Conservation (phyloP, 2,113 vertebrate species). For the Triplophysa siluroides region DNA sequence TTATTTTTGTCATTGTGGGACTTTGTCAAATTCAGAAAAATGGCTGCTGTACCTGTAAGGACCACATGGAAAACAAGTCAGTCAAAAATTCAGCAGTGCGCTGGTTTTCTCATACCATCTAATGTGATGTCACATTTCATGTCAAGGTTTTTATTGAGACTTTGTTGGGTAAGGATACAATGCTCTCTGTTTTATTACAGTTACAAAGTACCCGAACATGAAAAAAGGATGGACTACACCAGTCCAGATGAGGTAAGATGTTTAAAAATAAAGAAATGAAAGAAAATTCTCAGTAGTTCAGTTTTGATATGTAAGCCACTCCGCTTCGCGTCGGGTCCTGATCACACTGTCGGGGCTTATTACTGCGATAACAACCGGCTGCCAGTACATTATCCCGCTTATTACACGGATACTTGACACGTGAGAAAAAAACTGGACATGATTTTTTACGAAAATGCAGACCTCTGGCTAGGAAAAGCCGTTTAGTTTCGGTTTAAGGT, state of each 20-base stretch:
- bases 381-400: too few species aligned
- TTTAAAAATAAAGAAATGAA: neutral
- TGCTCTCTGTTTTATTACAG: constrained; percentile 67
- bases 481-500: too few species aligned
- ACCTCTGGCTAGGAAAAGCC: too few species aligned
- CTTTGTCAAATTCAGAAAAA: constrained; percentile 87
- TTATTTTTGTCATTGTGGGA: constrained; percentile 77
- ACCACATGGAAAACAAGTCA: constrained; percentile 84
- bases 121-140: neutral
- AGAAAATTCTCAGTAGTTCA: neutral
- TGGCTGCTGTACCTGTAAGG: constrained; percentile 83
- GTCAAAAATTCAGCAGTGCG: constrained; percentile 45
- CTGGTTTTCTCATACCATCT: neutral
- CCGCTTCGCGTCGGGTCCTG: too few species aligned
- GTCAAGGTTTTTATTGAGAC: neutral
- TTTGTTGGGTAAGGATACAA: neutral
- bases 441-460: too few species aligned
- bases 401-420: too few species aligned
- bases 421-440: too few species aligned
- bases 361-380: too few species aligned
- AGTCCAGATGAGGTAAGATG: constrained; percentile 88
- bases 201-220: constrained; percentile 85
- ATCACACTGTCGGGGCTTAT: too few species aligned
- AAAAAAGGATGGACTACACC: constrained; percentile 83
- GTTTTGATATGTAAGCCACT: neutral